phyloP scores from a whole-genome alignment of 2,888 invertebrate species.

The Lissocephala sabroskyi region DNA sequence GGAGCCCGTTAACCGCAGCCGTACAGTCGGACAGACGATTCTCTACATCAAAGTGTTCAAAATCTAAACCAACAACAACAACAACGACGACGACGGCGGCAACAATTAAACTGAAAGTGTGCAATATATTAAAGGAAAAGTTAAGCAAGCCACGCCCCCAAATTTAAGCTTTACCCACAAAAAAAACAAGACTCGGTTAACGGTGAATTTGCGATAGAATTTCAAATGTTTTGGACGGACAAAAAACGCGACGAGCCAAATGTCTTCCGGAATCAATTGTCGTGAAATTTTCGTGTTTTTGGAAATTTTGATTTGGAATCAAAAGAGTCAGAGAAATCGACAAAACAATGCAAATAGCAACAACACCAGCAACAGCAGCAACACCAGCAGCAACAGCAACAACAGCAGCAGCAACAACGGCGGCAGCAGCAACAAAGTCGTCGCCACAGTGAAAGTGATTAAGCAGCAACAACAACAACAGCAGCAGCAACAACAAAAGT shows the following conservation, averaged over 20 bases:
- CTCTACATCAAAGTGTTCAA: slow-evolving; percentile 60
- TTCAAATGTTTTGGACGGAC: slow-evolving; percentile 9
- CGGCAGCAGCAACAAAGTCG: slow-evolving; percentile 21
- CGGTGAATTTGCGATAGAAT: no score
- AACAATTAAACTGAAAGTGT: slow-evolving; percentile 11
- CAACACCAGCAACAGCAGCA: slow-evolving; percentile 29
- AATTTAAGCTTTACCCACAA: no score
- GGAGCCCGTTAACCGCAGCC: slow-evolving; percentile 54
- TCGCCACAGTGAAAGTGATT: slow-evolving; percentile 44
- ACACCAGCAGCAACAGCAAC: slow-evolving; percentile 15
- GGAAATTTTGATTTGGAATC: slow-evolving; percentile 71
- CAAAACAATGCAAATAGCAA: slow-evolving; percentile 62
- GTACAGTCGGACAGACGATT: slow-evolving; percentile 59
- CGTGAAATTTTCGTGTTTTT: slow-evolving; percentile 72
- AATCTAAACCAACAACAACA: slow-evolving; percentile 15
- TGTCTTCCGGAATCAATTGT: slow-evolving; percentile 71
- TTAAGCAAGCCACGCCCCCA: no score
- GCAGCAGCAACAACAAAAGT: slow-evolving; percentile 27
- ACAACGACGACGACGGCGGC: no score
- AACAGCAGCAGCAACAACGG: slow-evolving; percentile 18
- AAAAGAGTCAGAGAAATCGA: slow-evolving; percentile 69
- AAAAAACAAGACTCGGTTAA: slow-evolving; percentile 10
- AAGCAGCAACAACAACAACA: slow-evolving; percentile 20
- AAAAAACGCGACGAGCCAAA: slow-evolving; percentile 58
- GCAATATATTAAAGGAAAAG: slow-evolving; percentile 2